Evolutionary conservation across 1,140 invertebrate species (phyloP).

Genomic region (Drosophila cardini): DNA sequence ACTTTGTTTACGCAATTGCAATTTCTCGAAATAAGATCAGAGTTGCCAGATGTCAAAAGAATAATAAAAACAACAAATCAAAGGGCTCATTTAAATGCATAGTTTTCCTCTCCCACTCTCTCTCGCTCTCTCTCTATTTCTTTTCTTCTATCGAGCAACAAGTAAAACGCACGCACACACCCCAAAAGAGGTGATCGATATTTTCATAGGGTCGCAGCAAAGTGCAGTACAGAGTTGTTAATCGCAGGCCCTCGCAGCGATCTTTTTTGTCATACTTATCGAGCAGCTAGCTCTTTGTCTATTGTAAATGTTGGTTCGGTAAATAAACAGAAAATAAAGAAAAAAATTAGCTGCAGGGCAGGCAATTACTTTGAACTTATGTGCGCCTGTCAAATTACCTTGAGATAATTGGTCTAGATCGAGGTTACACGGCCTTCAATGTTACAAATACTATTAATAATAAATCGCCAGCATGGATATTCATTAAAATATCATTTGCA

Average conservation of each 20-base stretch:
- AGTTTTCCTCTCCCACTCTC: not conserved
- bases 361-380: constrained; percentile 32
- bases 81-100: not conserved
- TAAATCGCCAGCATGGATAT: constrained; percentile 19
- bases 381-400: constrained; percentile 76
- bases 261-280: constrained; percentile 31
- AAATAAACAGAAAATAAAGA: constrained; percentile 21
- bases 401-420: constrained; percentile 84
- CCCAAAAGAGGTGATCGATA: constrained; percentile 79
- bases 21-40: not conserved
- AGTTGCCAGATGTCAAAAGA: too few relatives aligned
- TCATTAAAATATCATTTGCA: constrained; percentile 37
- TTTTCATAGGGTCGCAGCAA: constrained; percentile 76
- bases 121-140: not conserved
- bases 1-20: not conserved
- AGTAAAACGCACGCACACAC: constrained; percentile 49
- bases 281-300: constrained; percentile 6
- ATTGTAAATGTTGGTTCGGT: constrained; percentile 22
- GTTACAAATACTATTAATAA: constrained; percentile 2
- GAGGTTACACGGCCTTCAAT: constrained; percentile 62
- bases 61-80: too few relatives aligned
- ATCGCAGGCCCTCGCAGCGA: constrained; percentile 42
- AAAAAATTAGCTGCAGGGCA: constrained; percentile 57
- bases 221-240: constrained; percentile 34
- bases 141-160: not conserved